These are phyloP conservation scores for Diachasmimorpha longicaudata DNA, from an alignment of 1,140 invertebrate genomes.

Conservation along the genomic window DNA sequence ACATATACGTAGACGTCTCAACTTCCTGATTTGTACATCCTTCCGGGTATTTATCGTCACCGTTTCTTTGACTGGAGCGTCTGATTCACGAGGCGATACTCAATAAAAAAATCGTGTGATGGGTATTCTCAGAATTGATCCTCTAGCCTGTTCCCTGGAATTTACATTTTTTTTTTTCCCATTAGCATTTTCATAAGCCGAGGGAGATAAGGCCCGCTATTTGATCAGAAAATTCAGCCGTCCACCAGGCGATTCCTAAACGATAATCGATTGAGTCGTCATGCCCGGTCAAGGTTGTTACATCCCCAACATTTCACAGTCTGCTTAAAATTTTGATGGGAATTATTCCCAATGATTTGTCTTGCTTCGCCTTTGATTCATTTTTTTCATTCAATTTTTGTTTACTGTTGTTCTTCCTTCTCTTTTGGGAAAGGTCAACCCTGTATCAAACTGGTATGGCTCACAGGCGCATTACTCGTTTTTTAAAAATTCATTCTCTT, in stretches of 20 bases:
- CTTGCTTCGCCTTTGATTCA: background rate
- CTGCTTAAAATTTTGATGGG: background rate
- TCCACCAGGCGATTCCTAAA: background rate
- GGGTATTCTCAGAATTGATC: background rate
- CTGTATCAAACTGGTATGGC: background rate
- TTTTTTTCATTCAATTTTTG: background rate
- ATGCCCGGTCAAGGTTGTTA: slow-evolving; percentile 31
- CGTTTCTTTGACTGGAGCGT: background rate
- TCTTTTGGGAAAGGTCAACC: background rate
- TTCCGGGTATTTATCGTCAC: slow-evolving; percentile 11
- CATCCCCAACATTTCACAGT: background rate
- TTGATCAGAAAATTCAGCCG: background rate
- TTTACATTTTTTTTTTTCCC: background rate
- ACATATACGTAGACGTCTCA: slow-evolving; percentile 17
- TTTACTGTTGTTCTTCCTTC: background rate
- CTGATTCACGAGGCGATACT: background rate
- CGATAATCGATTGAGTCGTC: slow-evolving; percentile 34
- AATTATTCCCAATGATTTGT: background rate
- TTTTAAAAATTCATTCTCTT: background rate
- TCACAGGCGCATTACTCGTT: background rate
- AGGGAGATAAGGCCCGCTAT: background rate
- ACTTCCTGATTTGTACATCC: slow-evolving; percentile 28
- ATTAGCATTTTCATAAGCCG: background rate
- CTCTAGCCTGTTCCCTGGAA: background rate
- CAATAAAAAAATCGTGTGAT: background rate